These are phyloP conservation scores for Sthenelais limicola DNA, from an alignment of 2,888 invertebrate genomes.

Conservation along the genomic window DNA sequence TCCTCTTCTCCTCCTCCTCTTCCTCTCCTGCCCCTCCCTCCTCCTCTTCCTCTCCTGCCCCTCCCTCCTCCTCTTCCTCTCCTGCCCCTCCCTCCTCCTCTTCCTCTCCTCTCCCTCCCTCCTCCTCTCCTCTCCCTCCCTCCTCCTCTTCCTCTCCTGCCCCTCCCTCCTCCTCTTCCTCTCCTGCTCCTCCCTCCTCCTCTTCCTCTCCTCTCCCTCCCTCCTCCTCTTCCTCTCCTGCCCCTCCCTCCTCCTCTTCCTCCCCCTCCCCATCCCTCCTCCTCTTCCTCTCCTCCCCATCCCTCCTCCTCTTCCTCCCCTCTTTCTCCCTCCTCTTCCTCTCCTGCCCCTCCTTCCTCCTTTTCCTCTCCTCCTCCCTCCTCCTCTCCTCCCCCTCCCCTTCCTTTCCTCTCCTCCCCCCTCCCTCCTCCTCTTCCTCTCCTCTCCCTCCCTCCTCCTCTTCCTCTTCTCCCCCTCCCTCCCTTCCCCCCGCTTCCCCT, in stretches of 20 bases:
- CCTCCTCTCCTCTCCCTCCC: neutral
- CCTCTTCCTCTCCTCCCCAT: neutral
- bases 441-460: too few species aligned
- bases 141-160: too few species aligned
- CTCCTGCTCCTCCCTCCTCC: neutral
- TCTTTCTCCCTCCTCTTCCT: neutral
- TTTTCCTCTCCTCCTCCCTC: neutral
- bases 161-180: neutral
- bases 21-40: neutral
- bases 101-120: neutral
- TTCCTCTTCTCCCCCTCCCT: too few species aligned
- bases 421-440: neutral
- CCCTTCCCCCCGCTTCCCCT: too few species aligned
- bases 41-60: neutral
- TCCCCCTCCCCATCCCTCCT: neutral
- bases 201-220: neutral
- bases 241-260: neutral
- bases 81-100: neutral
- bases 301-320: neutral
- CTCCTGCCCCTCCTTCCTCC: neutral
- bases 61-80: neutral
- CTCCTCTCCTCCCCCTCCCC: neutral
- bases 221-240: neutral
- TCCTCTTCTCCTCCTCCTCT: neutral
- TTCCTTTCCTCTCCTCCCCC: neutral